phyloP scores from a whole-genome alignment of 2,888 invertebrate genomes.

The Cheilosia pagana region DNA sequence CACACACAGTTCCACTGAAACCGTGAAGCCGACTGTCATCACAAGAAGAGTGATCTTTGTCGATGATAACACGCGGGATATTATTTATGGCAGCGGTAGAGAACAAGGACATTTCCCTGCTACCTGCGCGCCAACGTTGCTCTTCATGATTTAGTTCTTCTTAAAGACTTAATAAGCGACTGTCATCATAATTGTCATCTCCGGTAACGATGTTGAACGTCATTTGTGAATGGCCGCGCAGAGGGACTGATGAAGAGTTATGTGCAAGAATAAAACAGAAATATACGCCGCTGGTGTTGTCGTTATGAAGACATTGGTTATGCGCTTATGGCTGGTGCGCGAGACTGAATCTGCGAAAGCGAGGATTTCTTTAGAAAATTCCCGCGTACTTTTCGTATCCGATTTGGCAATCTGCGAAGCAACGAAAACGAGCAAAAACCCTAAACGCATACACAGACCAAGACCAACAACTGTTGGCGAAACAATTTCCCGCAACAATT shows the following conservation, averaged over 20 bases:
- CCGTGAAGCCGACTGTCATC: constrained; percentile 64
- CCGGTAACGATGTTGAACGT: constrained; percentile 37
- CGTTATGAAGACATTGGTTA: constrained; percentile 65
- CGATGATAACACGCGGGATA: constrained; percentile 61
- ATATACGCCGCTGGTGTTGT: constrained; percentile 5
- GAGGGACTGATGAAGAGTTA: constrained; percentile 45
- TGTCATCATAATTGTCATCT: constrained; percentile 70
- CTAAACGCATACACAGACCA: not conserved
- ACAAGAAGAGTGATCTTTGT: constrained; percentile 52
- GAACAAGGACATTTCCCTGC: constrained; percentile 67
- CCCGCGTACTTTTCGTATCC: constrained; percentile 67
- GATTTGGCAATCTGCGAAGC: constrained; percentile 57
- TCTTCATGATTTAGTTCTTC: constrained; percentile 65
- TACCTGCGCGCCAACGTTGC: constrained; percentile 32
- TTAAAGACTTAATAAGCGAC: constrained; percentile 68
- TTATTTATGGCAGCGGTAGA: constrained; percentile 70
- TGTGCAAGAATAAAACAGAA: constrained; percentile 29
- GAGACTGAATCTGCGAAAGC: constrained; percentile 33
- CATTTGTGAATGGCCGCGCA: constrained; percentile 26
- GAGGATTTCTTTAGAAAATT: constrained; percentile 68
- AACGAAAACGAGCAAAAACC: constrained; percentile 3
- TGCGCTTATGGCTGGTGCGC: not conserved
- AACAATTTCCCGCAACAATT: constrained; percentile 70
- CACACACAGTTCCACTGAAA: constrained; percentile 73
- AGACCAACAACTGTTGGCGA: not conserved